Percentiles rank a stretch among this genome's conserved stretches.
Conservation (phyloP, 2,888 invertebrate genomes). For the Gryllus longicercus region DNA sequence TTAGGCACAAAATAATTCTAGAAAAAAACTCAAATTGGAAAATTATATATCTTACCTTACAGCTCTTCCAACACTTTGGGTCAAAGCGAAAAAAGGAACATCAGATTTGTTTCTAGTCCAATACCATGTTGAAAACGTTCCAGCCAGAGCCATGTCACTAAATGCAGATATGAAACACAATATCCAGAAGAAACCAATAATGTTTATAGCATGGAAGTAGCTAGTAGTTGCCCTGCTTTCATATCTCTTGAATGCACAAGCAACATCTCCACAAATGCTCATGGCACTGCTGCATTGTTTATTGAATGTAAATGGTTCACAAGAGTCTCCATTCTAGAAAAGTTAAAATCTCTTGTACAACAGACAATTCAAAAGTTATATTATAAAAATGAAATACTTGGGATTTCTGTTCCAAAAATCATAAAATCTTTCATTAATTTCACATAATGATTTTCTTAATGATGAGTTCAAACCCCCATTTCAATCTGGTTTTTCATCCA, state of each 20-base stretch:
- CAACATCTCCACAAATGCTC: too few species aligned
- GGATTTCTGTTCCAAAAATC: too few species aligned
- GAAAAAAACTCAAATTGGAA: too few species aligned
- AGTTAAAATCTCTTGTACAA: background rate
- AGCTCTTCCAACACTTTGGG: slow-evolving; percentile 67
- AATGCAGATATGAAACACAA: slow-evolving; percentile 85
- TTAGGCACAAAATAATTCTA: too few species aligned
- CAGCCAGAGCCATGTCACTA: slow-evolving; percentile 88
- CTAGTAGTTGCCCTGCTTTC: slow-evolving; percentile 52
- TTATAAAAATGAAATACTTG: too few species aligned
- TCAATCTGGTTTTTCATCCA: too few species aligned
- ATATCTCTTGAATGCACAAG: slow-evolving; percentile 62
- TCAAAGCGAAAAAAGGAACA: slow-evolving; percentile 81
- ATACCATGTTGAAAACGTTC: slow-evolving; percentile 87
- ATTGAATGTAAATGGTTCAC: slow-evolving; percentile 49
- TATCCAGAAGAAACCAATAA: slow-evolving; percentile 82
- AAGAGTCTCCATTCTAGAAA: slow-evolving; percentile 51
- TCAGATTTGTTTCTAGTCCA: slow-evolving; percentile 83
- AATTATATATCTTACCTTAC: slow-evolving; percentile 51
- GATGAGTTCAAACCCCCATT: slow-evolving; percentile 43
- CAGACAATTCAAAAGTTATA: too few species aligned
- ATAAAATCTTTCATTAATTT: slow-evolving; percentile 44
- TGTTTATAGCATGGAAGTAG: slow-evolving; percentile 56
- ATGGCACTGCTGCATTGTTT: too few species aligned
- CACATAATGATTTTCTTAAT: slow-evolving; percentile 61